phyloP scores from a whole-genome alignment of 1,140 invertebrate species.

The Drosophila erecta region DNA sequence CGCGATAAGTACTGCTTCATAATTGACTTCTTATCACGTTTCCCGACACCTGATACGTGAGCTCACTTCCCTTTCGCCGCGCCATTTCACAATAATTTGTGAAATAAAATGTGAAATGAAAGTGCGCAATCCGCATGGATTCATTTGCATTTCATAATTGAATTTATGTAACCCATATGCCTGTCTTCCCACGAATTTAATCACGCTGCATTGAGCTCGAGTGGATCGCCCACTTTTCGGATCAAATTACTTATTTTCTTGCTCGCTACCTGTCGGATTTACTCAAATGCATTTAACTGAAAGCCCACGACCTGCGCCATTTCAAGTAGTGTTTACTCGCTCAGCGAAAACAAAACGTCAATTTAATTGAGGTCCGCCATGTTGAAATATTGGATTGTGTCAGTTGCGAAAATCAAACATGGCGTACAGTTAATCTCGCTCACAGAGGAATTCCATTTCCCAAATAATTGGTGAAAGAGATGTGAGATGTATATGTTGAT shows the following conservation, averaged over 20 bases:
- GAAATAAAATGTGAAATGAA: too few species aligned
- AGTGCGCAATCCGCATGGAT: constrained; percentile 2
- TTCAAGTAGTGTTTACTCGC: not conserved
- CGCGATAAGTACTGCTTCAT: constrained; percentile 33
- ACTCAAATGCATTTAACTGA: constrained; percentile 8
- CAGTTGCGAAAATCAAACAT: not conserved
- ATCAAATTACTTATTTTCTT: not conserved
- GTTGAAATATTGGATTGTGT: not conserved
- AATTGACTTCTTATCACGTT: constrained; percentile 32
- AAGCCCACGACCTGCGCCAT: not conserved
- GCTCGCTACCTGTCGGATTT: constrained; percentile 11
- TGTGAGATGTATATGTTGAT: too few species aligned
- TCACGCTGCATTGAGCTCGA: not conserved
- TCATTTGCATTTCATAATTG: constrained; percentile 51
- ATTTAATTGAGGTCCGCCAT: not conserved
- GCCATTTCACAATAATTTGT: constrained; percentile 29
- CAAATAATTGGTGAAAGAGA: not conserved
- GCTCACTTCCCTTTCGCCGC: constrained; percentile 14
- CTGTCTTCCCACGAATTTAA: not conserved
- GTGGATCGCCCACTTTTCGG: constrained; percentile 3
- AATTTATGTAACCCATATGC: constrained; percentile 24
- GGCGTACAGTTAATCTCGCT: too few species aligned
- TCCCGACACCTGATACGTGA: constrained; percentile 26
- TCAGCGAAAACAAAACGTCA: not conserved
- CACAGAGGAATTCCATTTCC: too few species aligned